Evolutionary conservation across 2,113 vertebrate species (phyloP), one percentile per base, ranked within the genome.

Genomic region (Fregetta grallaria): DNA sequence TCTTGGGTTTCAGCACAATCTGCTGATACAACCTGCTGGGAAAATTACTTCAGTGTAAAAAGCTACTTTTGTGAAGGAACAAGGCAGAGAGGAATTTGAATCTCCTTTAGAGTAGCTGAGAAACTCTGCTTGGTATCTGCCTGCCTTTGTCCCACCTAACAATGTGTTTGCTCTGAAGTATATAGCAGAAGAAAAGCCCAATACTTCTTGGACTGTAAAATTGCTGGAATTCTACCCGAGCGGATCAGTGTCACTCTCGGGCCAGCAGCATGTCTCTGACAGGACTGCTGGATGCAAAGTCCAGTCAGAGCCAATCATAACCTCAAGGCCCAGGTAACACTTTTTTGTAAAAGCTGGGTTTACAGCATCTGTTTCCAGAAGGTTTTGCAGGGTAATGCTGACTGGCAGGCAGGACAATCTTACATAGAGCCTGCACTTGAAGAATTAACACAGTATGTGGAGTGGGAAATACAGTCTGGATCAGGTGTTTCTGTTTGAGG

Each of bases 31-130:
- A 4, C 94, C 91, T 82, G 84, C 36, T 72, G 70, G 88, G 86
- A 86, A 86, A 92, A 90, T 68, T 1, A 77, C 90, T 92, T 65
- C 72, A 80, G 55, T 76, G 85, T 72, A 75, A 90, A 95, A 94
- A 96, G 29, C 70, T 70, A n/a, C 92, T 95, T 94, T 82, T 97
- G 94, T 96, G 68, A 90, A 81, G 53, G 71, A 90, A 97, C 92
- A 96, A 96, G 96, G 94, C 68, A 72, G 65, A 47, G 47, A 76
- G 63, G 63, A 92, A 92, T 92, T 78, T 66, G 72, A 96, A 92
- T 92, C 81, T 94, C 13, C 86, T 95, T 95, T 5, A 53, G 59
- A 77, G 72, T 17, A 65, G 75, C 73, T 42, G 55, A 79, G 79
- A 94, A 90, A 68, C 45, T 81, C 44, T 0, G 1, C 68, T 72